Evolutionary conservation across 2,888 invertebrate genomes (phyloP).

Genomic region (Mechanitis mazaeus): DNA sequence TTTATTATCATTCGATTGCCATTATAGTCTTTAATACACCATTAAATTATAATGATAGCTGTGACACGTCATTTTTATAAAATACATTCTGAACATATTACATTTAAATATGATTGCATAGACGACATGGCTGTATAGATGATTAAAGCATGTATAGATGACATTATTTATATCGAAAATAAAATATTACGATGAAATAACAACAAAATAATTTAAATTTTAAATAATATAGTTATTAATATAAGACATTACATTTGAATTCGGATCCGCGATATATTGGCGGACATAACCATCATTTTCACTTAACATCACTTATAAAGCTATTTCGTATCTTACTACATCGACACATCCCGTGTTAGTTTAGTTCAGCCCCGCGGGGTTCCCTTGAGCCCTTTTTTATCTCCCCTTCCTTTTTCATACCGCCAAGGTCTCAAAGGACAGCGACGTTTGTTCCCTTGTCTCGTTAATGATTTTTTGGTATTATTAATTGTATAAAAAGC

Average conservation of each 20-base stretch:
- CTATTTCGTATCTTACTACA: conserved; percentile 23
- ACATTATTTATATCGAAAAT: too few relatives aligned
- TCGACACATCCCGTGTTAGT: conserved; percentile 69
- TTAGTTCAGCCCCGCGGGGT: conserved; percentile 60
- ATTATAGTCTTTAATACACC: conserved; percentile 14
- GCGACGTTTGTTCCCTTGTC: conserved; percentile 74
- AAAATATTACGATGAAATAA: too few relatives aligned
- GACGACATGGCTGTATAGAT: too few relatives aligned
- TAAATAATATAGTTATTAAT: not conserved
- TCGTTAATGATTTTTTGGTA: conserved; percentile 75
- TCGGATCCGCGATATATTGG: not conserved
- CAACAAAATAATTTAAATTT: too few relatives aligned
- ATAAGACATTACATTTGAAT: not conserved
- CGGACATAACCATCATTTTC: conserved; percentile 16
- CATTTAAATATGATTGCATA: not conserved
- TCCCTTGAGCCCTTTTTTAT: conserved; percentile 45
- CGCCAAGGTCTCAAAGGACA: conserved; percentile 66
- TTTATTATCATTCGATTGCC: conserved; percentile 15
- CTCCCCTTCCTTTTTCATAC: conserved; percentile 47
- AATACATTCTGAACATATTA: not conserved
- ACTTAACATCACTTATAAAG: conserved; percentile 24
- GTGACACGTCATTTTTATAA: conserved; percentile 7
- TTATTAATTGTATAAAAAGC: conserved; percentile 74
- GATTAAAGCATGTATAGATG: too few relatives aligned
- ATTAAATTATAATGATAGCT: conserved; percentile 10